Conservation (phyloP, 2,888 invertebrate genomes). For the Eilema griseolum region DNA sequence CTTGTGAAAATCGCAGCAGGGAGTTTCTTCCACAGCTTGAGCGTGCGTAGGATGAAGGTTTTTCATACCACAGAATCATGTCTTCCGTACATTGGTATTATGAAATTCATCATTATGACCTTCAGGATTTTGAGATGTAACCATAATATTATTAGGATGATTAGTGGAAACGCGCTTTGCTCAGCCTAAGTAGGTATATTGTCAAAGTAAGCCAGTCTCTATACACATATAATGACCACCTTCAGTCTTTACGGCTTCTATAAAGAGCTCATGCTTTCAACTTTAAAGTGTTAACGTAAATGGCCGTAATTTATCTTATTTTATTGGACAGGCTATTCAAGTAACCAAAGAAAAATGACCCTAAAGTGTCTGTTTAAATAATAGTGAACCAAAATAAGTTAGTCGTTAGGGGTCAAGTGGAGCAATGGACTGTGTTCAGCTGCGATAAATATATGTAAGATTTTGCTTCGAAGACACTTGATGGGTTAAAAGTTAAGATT, state of each 20-base stretch:
- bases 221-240: not conserved
- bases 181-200: too few relatives aligned
- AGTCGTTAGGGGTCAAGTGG: not conserved
- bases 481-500: not conserved
- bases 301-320: constrained; percentile 1
- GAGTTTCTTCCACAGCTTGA: too few relatives aligned
- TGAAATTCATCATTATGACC: too few relatives aligned
- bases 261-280: constrained; percentile 3
- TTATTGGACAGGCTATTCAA: constrained; percentile 4
- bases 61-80: too few relatives aligned
- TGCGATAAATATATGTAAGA: not conserved
- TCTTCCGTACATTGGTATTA: too few relatives aligned
- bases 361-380: not conserved
- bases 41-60: too few relatives aligned
- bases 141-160: too few relatives aligned
- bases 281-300: constrained; percentile 4
- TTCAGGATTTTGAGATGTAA: too few relatives aligned
- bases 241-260: not conserved
- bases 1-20: too few relatives aligned
- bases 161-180: too few relatives aligned
- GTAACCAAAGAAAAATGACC: not conserved
- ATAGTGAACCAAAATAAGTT: not conserved
- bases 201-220: too few relatives aligned
- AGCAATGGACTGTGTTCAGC: not conserved
- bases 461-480: not conserved